Evolutionary conservation across 2,888 invertebrate species (phyloP), one percentile per base, ranked within the genome.

Genomic region (Parthenolecanium corni): DNA sequence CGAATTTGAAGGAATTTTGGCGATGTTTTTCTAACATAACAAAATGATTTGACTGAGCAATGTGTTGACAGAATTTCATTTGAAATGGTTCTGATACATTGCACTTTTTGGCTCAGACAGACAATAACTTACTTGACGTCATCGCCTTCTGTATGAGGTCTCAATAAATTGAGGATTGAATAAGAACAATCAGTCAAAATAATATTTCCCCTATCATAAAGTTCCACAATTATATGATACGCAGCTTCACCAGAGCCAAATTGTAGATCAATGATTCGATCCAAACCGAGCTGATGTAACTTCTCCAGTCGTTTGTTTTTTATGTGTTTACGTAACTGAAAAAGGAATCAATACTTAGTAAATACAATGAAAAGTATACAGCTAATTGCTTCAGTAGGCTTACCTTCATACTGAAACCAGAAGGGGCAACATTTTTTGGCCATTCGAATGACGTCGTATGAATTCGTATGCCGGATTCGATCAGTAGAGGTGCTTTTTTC

Each of bases 351-450:
- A 9, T 12, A 23, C 23, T 2, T 21, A 47, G n/a, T 2, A 20
- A 56, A 16, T 36, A 2, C 3, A 44, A 12, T 20, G 24, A n/a
- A 20, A 23, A 20, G 44, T 1, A 16, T 21, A 4, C 9, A 3
- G 14, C 1, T 24, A 16, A 24, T 20, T 9, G 18, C 2, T 14
- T 18, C 25, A 25, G 14, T 31, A n/a, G 20, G 25, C 36, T 52
- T 73, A 88, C 88, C 79, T 98, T 99, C 97, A 98, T 98, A 66
- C 92, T 89, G 73, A 97, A 97, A 1, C 94, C 92, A 0, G 93
- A 94, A 1, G 92, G 96, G 5, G 88, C 89, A 44, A 85, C 81
- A 79, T 93, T 94, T 76, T 98, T 98, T 0, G 97, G 96, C 97
- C 98, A 98, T 72, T 97, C 96, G 76, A 92, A 98, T 42, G 82